Base-by-base conservation (phyloP, 2,797 vertebrate genomes). In the Chelon auratus region DNA sequence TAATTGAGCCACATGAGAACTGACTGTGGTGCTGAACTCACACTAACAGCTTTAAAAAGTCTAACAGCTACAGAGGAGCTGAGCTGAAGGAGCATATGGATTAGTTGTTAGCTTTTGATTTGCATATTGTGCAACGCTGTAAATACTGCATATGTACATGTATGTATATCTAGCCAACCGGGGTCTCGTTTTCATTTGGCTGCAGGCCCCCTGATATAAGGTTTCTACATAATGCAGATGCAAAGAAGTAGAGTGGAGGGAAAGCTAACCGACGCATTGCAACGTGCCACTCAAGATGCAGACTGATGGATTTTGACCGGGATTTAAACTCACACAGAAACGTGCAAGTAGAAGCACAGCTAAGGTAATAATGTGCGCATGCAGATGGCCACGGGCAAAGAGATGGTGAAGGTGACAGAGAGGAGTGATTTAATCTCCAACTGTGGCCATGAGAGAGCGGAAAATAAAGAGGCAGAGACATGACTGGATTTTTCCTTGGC, bases 391-490 rank as follows among this genome's bases (percentile, higher is more conserved):
- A 58, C 2, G 10, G n/a, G 7, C 8, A 63, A 33, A 62, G 45
- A 26, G 30, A 30, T 36, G 51, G 64, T 22, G 65, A 75, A 70
- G 50, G 61, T 48, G 57, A 39, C 62, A 54, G 57, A 58, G 15
- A 64, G 47, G 53, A 26, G 26, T 10, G 54, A 70, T 60, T 81
- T 69, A 10, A 62, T 43, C 60, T 73, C 78, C 26, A 45, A 77
- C 77, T 70, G 76, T 52, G 68, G 53, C 20, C 3, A 33, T 72
- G 66, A 30, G 15, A 53, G 24, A 45, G 54, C n/a, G 58, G 48
- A 75, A 78, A 75, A 78, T 50, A 54, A 36, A 77, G 45, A 56
- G 26, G 17, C 17, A 37, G 58, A 74, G 72, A 59, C 54, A 37
- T 61, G 9, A 47, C 22, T 43, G 61, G 62, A 75, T 56, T 75